Evolutionary conservation across 2,797 vertebrate species (phyloP).

Genomic region (Ceryle rudis): DNA sequence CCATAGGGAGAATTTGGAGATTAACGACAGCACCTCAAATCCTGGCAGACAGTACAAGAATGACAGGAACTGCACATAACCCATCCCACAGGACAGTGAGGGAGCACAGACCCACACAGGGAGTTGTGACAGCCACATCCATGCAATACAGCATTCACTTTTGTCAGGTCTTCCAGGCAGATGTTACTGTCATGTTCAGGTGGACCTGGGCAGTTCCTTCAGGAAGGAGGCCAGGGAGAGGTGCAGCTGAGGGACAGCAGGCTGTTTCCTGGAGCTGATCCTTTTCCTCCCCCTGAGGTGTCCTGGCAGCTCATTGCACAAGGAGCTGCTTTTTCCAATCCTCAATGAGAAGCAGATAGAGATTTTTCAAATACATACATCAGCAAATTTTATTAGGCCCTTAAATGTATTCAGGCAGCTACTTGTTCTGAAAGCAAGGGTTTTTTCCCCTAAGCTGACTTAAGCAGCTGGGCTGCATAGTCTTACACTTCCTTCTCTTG

Average conservation of each 20-base stretch:
- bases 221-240: background rate
- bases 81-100: background rate
- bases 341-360: background rate
- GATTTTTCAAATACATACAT: background rate
- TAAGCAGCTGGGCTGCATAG: background rate
- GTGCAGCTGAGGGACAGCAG: background rate
- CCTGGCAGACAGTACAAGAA: background rate
- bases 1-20: background rate
- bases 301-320: background rate
- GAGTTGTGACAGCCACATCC: background rate
- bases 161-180: background rate
- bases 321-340: background rate
- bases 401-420: background rate
- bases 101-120: background rate
- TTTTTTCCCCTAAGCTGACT: background rate
- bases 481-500: background rate
- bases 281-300: background rate
- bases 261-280: background rate
- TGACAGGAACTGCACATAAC: background rate
- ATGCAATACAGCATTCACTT: background rate
- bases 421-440: background rate
- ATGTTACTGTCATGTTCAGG: background rate
- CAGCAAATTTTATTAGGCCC: background rate
- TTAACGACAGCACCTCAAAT: background rate
- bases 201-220: background rate